Base-by-base conservation (phyloP, 2,797 vertebrate genomes). In the Betta splendens region DNA sequence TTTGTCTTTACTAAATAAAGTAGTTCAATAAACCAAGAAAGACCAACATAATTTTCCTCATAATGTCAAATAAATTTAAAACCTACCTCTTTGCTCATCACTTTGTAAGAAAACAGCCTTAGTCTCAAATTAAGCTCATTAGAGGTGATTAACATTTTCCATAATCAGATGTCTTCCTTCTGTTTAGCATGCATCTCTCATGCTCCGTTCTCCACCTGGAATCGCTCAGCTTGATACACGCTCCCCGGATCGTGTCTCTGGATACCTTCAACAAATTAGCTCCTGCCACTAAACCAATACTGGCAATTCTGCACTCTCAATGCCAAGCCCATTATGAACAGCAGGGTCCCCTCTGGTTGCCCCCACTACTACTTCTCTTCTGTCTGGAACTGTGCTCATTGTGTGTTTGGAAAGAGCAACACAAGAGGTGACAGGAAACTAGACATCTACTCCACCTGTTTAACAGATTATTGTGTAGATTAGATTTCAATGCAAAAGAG, bases 251-350 rank as follows among this genome's bases (percentile, higher is more conserved):
- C 17, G 9, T 12, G 28, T 69, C 66, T 65, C 23, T 23, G 21
- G 46, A 76, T 52, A 43, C 36, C 32, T 61, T 46, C 23, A 47
- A 40, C 49, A 65, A 76, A 78, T 78, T 43, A 74, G 32, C 42
- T 37, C 44, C 62, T 63, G 39, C 64, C 45, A 64, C 32, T 60
- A 48, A 71, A 58, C 38, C 45, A 59, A 46, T 5, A 17, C 31
- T 32, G 29, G 20, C 28, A 53, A 35, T 43, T 69, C 17, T 20
- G 13, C 46, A n/a, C 45, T 22, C 31, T 55, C 57, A 39, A 18
- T 55, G 31, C 61, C 20, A 31, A 46, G 32, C 58, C 79, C 65
- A 59, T 65, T 70, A 68, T 45, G 26, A 68, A 38, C 40, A 47
- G 37, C 15, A 36, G 8, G 18, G 16, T 20, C 16, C 28, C 54